These are phyloP conservation scores for Chlorospingus flavigularis DNA, from an alignment of 2,797 vertebrate species.

Conservation along the genomic window DNA sequence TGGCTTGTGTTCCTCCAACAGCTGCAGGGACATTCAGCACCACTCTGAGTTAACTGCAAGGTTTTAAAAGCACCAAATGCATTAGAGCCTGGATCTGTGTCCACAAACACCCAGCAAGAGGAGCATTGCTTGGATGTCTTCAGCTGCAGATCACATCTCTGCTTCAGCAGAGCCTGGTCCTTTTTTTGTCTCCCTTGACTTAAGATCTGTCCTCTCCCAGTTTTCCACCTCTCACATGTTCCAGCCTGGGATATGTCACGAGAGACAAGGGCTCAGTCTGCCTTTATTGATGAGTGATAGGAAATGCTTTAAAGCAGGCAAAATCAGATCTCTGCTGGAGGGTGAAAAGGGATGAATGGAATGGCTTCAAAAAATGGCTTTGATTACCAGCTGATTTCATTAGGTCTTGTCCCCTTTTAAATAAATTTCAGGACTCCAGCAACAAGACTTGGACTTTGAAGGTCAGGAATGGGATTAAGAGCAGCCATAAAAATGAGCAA, in stretches of 20 bases:
- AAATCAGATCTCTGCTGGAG: not conserved
- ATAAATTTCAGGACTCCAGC: not conserved
- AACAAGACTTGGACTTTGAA: not conserved
- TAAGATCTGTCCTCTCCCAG: not conserved
- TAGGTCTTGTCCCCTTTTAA: not conserved
- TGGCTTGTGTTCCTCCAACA: not conserved
- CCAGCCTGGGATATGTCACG: not conserved
- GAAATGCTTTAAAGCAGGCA: not conserved
- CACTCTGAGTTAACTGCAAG: not conserved
- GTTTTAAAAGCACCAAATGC: not conserved
- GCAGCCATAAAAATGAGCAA: not conserved
- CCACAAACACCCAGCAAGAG: not conserved
- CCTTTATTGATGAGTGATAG: fast-evolving
- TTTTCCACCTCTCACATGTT: not conserved
- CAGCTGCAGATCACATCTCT: not conserved
- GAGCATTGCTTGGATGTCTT: fast-evolving
- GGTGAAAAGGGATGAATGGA: not conserved
- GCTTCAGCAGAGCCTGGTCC: not conserved
- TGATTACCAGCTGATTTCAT: not conserved
- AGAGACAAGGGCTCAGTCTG: not conserved
- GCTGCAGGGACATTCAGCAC: not conserved
- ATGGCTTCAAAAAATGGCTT: not conserved
- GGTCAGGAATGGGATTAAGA: not conserved
- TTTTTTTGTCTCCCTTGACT: not conserved
- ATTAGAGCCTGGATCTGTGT: not conserved